Percentiles rank a stretch among this genome's conserved stretches.
phyloP scores from a whole-genome alignment of 1,140 invertebrate species.

The Apis laboriosa region DNA sequence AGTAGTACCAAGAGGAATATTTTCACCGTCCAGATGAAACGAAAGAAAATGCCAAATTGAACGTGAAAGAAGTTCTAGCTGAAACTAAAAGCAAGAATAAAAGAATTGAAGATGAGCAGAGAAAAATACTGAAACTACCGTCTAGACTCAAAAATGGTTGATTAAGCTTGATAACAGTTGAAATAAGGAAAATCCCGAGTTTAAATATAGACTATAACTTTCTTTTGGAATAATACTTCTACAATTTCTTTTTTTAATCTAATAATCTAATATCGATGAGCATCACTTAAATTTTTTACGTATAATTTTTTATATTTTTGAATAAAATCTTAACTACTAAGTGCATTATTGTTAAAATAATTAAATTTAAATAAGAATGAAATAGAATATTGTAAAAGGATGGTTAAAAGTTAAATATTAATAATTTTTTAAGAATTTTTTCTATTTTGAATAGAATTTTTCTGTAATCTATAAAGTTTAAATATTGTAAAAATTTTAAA shows the following conservation, averaged over 20 bases:
- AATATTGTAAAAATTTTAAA: no score
- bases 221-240: neutral
- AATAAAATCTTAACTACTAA: no score
- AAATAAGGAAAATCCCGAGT: neutral
- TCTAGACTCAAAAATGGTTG: neutral
- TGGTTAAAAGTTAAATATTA: no score
- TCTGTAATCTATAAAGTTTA: no score
- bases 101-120: neutral
- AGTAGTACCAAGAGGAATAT: neutral
- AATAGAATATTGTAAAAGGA: no score
- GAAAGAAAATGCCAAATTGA: slow-evolving; percentile 2
- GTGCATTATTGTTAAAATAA: no score
- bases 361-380: no score
- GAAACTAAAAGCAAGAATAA: neutral
- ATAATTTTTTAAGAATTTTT: no score
- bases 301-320: neutral
- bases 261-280: neutral
- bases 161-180: neutral
- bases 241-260: neutral
- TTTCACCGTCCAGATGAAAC: neutral
- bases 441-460: no score
- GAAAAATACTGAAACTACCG: neutral
- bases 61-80: neutral
- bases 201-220: neutral
- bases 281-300: neutral